Conservation (phyloP, 1,140 invertebrate species). For the Calliopsis andreniformis region DNA sequence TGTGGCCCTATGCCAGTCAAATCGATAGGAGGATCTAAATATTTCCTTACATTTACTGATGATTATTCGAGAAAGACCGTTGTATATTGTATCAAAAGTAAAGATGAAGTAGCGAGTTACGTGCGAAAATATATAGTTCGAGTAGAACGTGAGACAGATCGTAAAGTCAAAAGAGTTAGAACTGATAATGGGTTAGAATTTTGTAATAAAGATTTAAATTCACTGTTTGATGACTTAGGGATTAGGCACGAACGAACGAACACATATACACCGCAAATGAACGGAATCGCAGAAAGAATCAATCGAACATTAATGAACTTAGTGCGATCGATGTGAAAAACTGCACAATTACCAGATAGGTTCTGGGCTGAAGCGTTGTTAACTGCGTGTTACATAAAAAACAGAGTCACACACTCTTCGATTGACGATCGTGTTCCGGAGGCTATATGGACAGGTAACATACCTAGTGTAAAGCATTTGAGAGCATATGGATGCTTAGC, state of each 20-base stretch:
- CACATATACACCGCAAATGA: conserved; percentile 14
- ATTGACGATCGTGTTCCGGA: background rate
- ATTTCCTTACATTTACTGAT: conserved; percentile 31
- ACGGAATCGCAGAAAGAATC: conserved; percentile 6
- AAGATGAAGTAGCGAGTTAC: conserved; percentile 26
- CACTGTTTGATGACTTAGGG: conserved; percentile 14
- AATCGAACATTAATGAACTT: conserved; percentile 19
- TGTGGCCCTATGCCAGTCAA: conserved; percentile 24
- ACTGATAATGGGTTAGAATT: conserved; percentile 42
- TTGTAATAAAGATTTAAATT: conserved; percentile 22
- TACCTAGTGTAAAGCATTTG: conserved; percentile 33
- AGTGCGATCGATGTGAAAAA: conserved; percentile 16
- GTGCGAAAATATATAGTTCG: conserved; percentile 31
- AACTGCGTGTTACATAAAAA: conserved; percentile 29
- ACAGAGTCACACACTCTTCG: conserved; percentile 22
- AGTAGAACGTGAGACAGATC: conserved; percentile 38
- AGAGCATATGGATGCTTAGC: conserved; percentile 27
- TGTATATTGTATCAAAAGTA: conserved; percentile 30
- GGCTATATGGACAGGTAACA: conserved; percentile 28
- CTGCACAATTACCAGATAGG: conserved; percentile 17
- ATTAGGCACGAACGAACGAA: conserved; percentile 38
- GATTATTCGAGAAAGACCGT: conserved; percentile 31
- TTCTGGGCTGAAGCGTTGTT: conserved; percentile 33
- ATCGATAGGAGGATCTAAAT: conserved; percentile 34
- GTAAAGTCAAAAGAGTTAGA: conserved; percentile 37